A percentile compares a stretch with the other conserved stretches of the same genome.
phyloP scores from a whole-genome alignment of 2,888 invertebrate genomes.

The Tethea ocularis region DNA sequence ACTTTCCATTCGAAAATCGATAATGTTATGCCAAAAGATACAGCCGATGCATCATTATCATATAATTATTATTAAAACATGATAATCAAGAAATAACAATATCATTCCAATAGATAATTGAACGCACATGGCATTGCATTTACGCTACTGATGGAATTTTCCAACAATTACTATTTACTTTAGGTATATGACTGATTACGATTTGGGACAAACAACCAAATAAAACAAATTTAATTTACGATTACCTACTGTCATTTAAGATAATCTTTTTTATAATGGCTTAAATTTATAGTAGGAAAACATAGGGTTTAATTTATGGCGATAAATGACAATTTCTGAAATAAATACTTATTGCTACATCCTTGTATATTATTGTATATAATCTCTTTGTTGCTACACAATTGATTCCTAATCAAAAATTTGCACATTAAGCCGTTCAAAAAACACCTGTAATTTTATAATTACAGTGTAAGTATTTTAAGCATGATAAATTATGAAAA shows the following conservation, averaged over 20 bases:
- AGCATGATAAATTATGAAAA: no score
- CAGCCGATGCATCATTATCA: background rate
- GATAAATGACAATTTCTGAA: background rate
- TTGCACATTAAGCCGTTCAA: no score
- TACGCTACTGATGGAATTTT: background rate
- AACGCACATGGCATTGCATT: background rate
- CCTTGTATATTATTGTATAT: no score
- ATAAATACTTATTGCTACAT: background rate
- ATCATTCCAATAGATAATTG: background rate
- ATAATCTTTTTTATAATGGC: background rate
- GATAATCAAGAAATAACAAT: background rate
- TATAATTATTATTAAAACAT: background rate
- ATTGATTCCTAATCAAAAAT: no score
- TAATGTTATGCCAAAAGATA: background rate
- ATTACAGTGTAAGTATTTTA: no score
- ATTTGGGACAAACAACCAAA: slow-evolving; percentile 2
- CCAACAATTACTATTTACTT: background rate
- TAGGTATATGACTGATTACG: slow-evolving; percentile 3
- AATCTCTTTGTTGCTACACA: no score
- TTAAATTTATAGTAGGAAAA: background rate
- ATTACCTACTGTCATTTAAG: background rate
- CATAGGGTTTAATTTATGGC: background rate
- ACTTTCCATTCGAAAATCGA: background rate
- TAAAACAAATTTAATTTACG: background rate
- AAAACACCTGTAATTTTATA: no score